Base-by-base conservation (phyloP, 64 coral and sea anemone species). In the Pocillopora verrucosa region DNA sequence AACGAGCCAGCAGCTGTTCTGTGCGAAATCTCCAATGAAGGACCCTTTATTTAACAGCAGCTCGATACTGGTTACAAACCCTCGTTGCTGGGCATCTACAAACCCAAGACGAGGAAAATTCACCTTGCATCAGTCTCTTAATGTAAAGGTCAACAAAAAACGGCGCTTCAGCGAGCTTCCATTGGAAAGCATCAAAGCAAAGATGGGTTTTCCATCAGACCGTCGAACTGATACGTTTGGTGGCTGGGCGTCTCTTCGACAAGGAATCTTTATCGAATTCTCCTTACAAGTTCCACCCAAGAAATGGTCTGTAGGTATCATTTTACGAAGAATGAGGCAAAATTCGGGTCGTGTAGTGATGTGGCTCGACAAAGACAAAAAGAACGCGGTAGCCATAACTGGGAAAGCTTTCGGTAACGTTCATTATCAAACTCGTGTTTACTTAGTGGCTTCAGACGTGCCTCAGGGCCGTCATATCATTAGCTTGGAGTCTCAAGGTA, bases 211-310 rank as follows among this genome's bases (percentile, higher is more conserved):
- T n/a, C 61, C 13, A n/a, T 60, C n/a, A n/a, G 30, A 34, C 13
- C 45, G 37, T 16, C 72, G 86, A 16, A 59, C 24, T 12, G 86
- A 88, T 63, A 56, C 86, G 9, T 88, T 88, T 77, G 86, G 86
- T 6, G 86, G 86, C 10, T 88, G 86, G 86, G 19, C 6, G n/a
- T 76, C 86, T 13, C 4, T 1, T 14, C 35, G 10, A 2, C 58
- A 26, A 34, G 34, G 61, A 3, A 78, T 60, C 10, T 13, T 89
- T 10, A 68, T 78, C 3, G 26, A 80, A 45, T 76, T 63, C 30
- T 79, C 59, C n/a, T 30, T 89, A 80, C 13, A 61, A n/a, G 60
- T 89, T 65, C 61, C 58, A 65, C 25, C 67, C 22, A 62, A 78
- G 0, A 74, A 25, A 36, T 78, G 64, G 11, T 80, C 87, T 69